A percentile compares a stretch with the other conserved stretches of the same genome.
Evolutionary conservation across 2,888 invertebrate species (phyloP).

Genomic region (Chloromyia formosa): DNA sequence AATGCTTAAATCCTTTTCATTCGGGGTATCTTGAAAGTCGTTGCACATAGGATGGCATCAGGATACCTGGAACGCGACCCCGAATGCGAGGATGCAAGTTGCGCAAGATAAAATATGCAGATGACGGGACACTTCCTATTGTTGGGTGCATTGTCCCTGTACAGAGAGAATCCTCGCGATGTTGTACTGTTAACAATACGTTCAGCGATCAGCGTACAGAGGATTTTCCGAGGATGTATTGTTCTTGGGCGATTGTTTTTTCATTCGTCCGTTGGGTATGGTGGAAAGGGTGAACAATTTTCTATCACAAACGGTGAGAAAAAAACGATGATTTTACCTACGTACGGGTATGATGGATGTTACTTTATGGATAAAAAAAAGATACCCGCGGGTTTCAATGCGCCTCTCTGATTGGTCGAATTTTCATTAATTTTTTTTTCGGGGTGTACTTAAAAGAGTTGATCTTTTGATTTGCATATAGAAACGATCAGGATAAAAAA

Average conservation of each 20-base stretch:
- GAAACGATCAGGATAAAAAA: conserved; percentile 16
- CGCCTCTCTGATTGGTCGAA: conserved; percentile 28
- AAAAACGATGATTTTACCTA: conserved; percentile 33
- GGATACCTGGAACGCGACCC: too few relatives aligned
- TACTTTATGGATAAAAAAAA: conserved; percentile 19
- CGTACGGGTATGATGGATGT: background rate
- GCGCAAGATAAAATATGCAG: conserved; percentile 39
- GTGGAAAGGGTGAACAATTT: conserved; percentile 40
- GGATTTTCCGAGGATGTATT: conserved; percentile 34
- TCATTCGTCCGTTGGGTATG: background rate
- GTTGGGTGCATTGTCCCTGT: conserved; percentile 38
- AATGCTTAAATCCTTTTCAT: conserved; percentile 4
- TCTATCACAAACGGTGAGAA: conserved; percentile 35
- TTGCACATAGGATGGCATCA: conserved; percentile 8
- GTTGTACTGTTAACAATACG: background rate
- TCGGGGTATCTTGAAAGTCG: conserved; percentile 8
- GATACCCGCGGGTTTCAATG: conserved; percentile 32
- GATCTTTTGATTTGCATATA: conserved; percentile 36
- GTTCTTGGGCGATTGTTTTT: conserved; percentile 39
- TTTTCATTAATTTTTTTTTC: conserved; percentile 24
- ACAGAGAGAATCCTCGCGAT: conserved; percentile 33
- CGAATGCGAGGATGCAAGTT: conserved; percentile 18
- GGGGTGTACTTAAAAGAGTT: background rate
- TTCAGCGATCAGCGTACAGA: background rate
- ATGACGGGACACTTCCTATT: conserved; percentile 41